phyloP scores from a whole-genome alignment of 2,797 vertebrate species.

The Lepidocolaptes lacrymiger region DNA sequence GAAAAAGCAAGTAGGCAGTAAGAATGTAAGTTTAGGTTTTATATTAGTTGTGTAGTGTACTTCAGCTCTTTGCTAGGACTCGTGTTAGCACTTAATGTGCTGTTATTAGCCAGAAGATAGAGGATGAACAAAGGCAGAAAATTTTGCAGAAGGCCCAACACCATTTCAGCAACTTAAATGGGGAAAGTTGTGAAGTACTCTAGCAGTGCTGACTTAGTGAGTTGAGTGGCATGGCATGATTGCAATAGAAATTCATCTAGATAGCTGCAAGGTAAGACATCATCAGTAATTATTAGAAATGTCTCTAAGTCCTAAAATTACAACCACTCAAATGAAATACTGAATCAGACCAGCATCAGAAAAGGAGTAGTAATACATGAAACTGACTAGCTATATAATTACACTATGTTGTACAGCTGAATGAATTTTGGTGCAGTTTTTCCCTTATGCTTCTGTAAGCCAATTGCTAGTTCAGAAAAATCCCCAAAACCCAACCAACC shows the following conservation, averaged over 20 bases:
- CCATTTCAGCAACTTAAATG: neutral
- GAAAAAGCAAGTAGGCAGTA: neutral
- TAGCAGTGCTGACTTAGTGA: neutral
- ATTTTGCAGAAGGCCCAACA: neutral
- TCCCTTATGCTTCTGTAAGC: neutral
- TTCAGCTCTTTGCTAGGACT: neutral
- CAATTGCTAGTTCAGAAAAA: neutral
- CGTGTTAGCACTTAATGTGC: neutral
- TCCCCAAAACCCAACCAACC: neutral
- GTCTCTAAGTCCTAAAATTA: neutral
- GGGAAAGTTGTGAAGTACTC: neutral
- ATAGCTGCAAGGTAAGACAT: neutral
- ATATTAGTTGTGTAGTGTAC: neutral
- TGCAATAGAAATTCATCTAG: neutral
- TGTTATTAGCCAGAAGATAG: constrained; percentile 10
- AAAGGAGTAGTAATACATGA: neutral
- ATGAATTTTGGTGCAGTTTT: neutral
- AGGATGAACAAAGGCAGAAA: neutral
- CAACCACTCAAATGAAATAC: neutral
- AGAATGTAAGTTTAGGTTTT: neutral
- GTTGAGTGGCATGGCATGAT: neutral
- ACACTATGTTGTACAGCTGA: neutral
- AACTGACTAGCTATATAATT: neutral
- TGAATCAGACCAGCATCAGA: neutral
- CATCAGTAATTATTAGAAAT: neutral